Evolutionary conservation across 2,113 vertebrate genomes (phyloP).

Genomic region (Halichoeres trimaculatus): DNA sequence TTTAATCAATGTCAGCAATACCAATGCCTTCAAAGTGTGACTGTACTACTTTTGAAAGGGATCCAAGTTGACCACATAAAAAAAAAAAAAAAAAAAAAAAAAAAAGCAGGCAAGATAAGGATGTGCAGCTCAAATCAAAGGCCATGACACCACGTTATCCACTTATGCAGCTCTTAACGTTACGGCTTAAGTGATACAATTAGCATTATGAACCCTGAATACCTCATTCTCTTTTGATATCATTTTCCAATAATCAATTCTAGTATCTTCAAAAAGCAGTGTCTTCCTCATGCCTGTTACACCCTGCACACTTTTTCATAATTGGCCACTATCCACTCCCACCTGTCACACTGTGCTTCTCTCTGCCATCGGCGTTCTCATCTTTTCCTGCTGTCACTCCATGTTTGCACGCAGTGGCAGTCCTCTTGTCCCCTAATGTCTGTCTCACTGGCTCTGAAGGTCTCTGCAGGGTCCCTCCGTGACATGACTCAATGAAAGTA

Average conservation of each 20-base stretch:
- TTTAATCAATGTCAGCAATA: not conserved
- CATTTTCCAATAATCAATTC: not conserved
- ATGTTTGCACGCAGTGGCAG: constrained; percentile 35
- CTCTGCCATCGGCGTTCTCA: constrained; percentile 37
- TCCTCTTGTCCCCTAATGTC: constrained; percentile 32
- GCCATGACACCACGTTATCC: too few relatives aligned
- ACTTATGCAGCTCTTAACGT: too few relatives aligned
- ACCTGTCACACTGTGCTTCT: constrained; percentile 50
- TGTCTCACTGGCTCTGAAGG: constrained; percentile 33
- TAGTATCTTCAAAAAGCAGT: constrained; percentile 52
- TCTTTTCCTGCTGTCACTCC: constrained; percentile 51
- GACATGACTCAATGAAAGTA: constrained; percentile 25
- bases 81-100: too few relatives aligned
- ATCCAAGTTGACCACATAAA: too few relatives aligned
- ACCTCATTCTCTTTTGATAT: too few relatives aligned
- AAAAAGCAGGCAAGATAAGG: too few relatives aligned
- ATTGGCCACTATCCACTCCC: constrained; percentile 51
- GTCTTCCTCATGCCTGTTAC: constrained; percentile 33
- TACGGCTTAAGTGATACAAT: too few relatives aligned
- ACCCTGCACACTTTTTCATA: constrained; percentile 54
- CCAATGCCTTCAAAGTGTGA: too few relatives aligned
- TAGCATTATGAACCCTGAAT: too few relatives aligned
- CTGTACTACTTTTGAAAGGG: too few relatives aligned
- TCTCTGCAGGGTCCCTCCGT: constrained; percentile 34
- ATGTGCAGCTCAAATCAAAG: too few relatives aligned